Base-by-base conservation (phyloP, 2,797 vertebrate species). In the Clarias pachynema region DNA sequence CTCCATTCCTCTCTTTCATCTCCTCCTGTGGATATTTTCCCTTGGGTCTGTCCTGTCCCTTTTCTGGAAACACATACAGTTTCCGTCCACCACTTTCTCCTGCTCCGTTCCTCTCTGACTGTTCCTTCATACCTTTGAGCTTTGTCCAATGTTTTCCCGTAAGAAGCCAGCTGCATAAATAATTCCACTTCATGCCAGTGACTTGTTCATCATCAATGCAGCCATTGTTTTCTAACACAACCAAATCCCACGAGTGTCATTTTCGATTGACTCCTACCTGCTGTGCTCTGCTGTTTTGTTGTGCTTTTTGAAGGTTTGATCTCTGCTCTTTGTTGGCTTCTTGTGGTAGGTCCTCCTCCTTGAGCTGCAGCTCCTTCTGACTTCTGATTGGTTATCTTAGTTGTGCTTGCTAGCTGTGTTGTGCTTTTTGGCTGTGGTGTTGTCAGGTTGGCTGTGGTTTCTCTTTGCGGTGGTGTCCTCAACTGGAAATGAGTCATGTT, bases 91-190 rank as follows among this genome's bases (percentile, higher is more conserved):
- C 63, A 88, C 74, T 78, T 90, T 89, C 14, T 82, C 37, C 89
- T 86, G 89, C 29, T 74, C 78, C 69, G 78, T 69, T 82, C 18
- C 29, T 59, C 66, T 81, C 75, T 86, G 79, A 90, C 85, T 81
- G 56, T 59, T 86, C 91, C 89, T 89, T 81, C 89, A 86, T 86
- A 84, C 85, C 89, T 93, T 92, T 92, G 91, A 93, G 88, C 77
- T 81, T 37, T 87, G 85, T 91, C 56, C 83, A 90, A 86, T 88
- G 88, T 87, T 74, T 90, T 91, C 90, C 90, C 90, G 87, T 91
- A 89, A 92, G 79, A 86, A 74, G 49, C 88, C 93, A 94, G 92
- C 93, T 94, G 93, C 86, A 91, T 74, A 93, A 94, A 94, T 89
- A 92, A 89, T 89, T 91, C 83, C 85, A 87, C 40, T 57, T 31